Percentiles rank a stretch among this genome's conserved stretches.
Conservation (phyloP, 2,113 vertebrate genomes). For the Oceanites oceanicus region DNA sequence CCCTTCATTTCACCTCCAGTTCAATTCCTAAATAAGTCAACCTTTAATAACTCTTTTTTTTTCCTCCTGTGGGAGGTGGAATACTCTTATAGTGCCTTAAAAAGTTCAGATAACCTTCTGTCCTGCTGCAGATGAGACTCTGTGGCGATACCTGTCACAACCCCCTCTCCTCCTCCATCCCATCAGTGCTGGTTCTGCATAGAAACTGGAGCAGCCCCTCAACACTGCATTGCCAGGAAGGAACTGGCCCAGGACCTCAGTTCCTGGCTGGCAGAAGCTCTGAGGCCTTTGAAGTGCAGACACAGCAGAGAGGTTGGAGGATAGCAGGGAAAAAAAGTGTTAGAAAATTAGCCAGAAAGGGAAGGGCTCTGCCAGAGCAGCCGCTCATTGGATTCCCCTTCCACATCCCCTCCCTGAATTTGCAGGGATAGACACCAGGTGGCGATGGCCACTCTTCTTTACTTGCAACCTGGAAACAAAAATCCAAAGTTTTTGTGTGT, state of each 20-base stretch:
- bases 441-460: not conserved
- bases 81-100: not conserved
- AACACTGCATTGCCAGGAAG: not conserved
- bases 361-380: not conserved
- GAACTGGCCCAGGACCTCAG: not conserved
- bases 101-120: not conserved
- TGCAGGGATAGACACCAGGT: not conserved
- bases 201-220: not conserved
- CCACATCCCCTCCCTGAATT: not conserved
- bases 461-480: not conserved
- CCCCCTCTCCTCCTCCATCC: not conserved
- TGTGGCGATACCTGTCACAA: not conserved
- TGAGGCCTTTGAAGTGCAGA: not conserved
- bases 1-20: not conserved
- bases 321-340: not conserved
- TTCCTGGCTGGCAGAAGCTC: not conserved
- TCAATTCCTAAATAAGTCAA: not conserved
- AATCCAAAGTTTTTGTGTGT: not conserved
- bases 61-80: not conserved
- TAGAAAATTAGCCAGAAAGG: not conserved
- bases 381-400: not conserved
- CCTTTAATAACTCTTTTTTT: not conserved
- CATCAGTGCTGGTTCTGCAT: fast-evolving
- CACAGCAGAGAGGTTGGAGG: not conserved
- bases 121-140: not conserved